Evolutionary conservation across 2,888 invertebrate genomes (phyloP).

Genomic region (Danaus chrysippus): DNA sequence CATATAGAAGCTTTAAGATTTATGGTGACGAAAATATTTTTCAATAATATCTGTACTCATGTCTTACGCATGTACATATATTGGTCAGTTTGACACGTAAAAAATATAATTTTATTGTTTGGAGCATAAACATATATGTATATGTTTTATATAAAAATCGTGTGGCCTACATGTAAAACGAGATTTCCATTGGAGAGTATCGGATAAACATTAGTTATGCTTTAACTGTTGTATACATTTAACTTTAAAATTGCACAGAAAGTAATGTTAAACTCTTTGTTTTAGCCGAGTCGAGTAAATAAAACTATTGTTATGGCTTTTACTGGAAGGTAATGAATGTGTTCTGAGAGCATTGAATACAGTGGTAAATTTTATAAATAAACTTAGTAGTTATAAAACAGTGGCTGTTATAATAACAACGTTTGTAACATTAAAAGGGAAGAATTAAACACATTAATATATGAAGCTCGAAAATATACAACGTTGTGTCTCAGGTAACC

Average conservation of each 20-base stretch:
- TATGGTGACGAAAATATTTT: no score
- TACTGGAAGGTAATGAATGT: constrained; percentile 58
- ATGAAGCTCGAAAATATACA: constrained; percentile 15
- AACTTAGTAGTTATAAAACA: no score
- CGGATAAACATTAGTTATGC: constrained; percentile 19
- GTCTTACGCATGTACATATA: no score
- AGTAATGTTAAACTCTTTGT: constrained; percentile 66
- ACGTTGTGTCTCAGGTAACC: constrained; percentile 24
- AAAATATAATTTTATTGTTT: not conserved
- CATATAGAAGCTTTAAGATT: no score
- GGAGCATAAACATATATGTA: not conserved
- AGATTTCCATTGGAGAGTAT: not conserved
- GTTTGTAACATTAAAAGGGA: no score
- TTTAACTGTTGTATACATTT: constrained; percentile 43
- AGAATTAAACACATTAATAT: not conserved
- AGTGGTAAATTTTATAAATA: no score
- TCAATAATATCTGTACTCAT: no score
- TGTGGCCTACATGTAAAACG: not conserved
- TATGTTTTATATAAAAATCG: not conserved
- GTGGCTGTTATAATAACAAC: no score
- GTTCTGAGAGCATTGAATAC: constrained; percentile 42
- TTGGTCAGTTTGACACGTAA: no score
- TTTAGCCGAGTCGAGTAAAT: constrained; percentile 53
- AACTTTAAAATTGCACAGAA: constrained; percentile 64
- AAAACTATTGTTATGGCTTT: constrained; percentile 62